phyloP scores from a whole-genome alignment of 1,140 invertebrate genomes.

The Eriocheir sinensis region DNA sequence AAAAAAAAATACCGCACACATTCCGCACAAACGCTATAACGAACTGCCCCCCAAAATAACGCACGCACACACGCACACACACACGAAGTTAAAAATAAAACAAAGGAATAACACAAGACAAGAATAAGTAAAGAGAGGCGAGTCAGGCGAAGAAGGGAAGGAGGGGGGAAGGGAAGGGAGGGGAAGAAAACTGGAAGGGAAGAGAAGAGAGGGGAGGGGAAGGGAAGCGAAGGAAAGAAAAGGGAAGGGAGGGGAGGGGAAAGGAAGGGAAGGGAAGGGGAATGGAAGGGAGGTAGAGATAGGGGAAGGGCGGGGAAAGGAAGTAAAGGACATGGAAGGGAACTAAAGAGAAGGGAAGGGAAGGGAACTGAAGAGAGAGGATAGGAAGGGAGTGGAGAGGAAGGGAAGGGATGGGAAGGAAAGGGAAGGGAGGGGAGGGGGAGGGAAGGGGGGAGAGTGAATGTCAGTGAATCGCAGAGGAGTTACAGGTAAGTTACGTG shows the following conservation, averaged over 20 bases:
- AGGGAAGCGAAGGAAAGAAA: too few species aligned
- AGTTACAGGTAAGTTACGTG: neutral
- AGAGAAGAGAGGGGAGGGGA: neutral
- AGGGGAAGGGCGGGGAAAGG: neutral
- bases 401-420: neutral
- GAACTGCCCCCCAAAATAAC: too few species aligned
- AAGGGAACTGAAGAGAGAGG: too few species aligned
- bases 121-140: too few species aligned
- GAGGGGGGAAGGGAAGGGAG: neutral
- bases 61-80: too few species aligned
- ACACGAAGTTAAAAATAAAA: too few species aligned
- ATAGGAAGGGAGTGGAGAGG: neutral
- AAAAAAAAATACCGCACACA: too few species aligned
- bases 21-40: too few species aligned
- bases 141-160: neutral
- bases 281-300: too few species aligned
- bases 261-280: neutral
- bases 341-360: neutral
- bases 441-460: neutral
- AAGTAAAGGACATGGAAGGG: too few species aligned
- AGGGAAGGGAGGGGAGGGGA: too few species aligned
- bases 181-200: neutral
- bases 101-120: too few species aligned
- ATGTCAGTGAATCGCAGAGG: neutral
- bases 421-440: neutral